Evolutionary conservation across 2,888 invertebrate species (phyloP), one percentile per base, ranked within the genome.

Genomic region (Omphaloscelis lunosa): DNA sequence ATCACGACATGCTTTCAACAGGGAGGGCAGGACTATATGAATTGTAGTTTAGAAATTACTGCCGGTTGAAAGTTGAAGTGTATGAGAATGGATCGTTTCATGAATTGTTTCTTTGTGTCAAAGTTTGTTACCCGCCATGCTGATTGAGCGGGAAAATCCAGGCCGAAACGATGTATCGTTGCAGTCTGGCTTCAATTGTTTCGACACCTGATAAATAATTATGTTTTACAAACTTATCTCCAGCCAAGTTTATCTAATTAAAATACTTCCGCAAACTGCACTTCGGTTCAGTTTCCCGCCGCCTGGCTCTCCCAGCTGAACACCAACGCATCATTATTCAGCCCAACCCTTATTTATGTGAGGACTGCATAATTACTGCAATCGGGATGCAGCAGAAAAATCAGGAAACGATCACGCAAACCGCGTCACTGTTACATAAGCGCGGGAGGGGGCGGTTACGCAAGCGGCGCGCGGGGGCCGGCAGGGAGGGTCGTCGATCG

Each of bases 351-450:
- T 83, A 84, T 79, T 84, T 79, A 75, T 72, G 70, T 23, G 66
- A 62, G 80, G 53, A 79, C 74, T 86, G 86, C 87, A 84, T 86
- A 84, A 84, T 84, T 80, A 84, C 81, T 85, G 86, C 81, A 86
- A 89, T 88, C 79, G 82, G 82, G 88, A 89, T 88, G 88, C 89
- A 88, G 85, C 72, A 79, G 86, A 86, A 89, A 88, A 88, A 92
- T 91, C 90, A 93, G 95, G 94, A 95, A 94, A 92, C 85, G 92
- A 94, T 93, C 93, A 92, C 91, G 93, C 88, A 88, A 91, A 90
- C 92, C 93, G 93, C 94, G 95, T 95, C 94, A 94, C 91, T 90
- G 93, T 95, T 95, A 96, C 94, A 95, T 96, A 96, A 96, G 93
- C 92, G 90, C 89, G 93, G 92, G 92, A 88, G 87, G 88, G 91